Percentiles rank a stretch among this genome's conserved stretches.
Conservation (phyloP, 2,113 vertebrate species). For the Nibea albiflora region DNA sequence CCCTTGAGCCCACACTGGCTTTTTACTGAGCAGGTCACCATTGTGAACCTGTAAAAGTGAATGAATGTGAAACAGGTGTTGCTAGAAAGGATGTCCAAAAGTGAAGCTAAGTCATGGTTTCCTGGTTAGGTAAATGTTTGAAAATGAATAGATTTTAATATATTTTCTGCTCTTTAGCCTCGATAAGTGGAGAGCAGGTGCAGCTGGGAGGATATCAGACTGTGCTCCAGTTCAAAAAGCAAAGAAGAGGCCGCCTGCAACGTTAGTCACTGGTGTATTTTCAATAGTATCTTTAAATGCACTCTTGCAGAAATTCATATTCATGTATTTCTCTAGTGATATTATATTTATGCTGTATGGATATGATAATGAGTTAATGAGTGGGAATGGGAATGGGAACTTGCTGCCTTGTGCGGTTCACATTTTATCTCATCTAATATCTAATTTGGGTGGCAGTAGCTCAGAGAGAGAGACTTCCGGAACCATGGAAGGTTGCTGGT, state of each 20-base stretch:
- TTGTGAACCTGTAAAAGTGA: conserved; percentile 1
- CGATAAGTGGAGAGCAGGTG: conserved; percentile 4
- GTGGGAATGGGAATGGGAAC: too few relatives aligned
- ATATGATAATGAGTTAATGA: too few relatives aligned
- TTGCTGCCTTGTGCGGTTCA: too few relatives aligned
- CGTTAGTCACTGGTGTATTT: not conserved
- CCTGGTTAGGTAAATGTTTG: not conserved
- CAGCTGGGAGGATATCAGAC: conserved; percentile 14
- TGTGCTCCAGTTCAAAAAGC: conserved; percentile 19
- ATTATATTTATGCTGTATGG: not conserved
- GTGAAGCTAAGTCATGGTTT: conserved; percentile 16
- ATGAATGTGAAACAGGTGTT: not conserved
- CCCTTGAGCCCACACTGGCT: too few relatives aligned
- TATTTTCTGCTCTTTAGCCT: conserved; percentile 30
- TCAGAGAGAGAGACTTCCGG: too few relatives aligned
- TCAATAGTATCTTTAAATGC: not conserved
- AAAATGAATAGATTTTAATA: conserved; percentile 29
- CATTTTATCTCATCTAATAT: too few relatives aligned
- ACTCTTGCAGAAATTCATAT: not conserved
- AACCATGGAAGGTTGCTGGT: too few relatives aligned
- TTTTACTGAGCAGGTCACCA: not conserved
- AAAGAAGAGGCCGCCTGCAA: not conserved
- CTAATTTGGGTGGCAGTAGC: too few relatives aligned
- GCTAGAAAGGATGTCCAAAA: not conserved
- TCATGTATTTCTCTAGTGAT: not conserved